Evolutionary conservation across 2,888 invertebrate species (phyloP).

Genomic region (Leistus spinibarbis): DNA sequence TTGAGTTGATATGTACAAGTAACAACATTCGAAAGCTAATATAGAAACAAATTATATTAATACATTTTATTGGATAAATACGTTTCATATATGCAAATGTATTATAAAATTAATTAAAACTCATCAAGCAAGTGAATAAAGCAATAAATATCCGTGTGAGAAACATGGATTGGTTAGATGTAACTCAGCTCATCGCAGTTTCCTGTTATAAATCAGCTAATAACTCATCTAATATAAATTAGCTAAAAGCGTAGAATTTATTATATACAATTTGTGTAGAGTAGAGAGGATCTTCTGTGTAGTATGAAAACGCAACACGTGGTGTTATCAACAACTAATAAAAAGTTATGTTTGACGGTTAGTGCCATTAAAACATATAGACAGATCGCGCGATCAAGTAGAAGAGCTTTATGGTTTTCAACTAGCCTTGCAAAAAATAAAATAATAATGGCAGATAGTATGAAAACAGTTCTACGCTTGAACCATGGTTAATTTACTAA

Average conservation of each 20-base stretch:
- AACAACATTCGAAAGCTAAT: no score
- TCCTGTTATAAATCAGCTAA: not conserved
- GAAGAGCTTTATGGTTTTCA: not conserved
- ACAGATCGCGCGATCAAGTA: not conserved
- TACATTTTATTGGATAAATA: no score
- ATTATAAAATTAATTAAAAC: not conserved
- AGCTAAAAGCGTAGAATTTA: constrained; percentile 1
- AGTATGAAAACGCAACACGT: not conserved
- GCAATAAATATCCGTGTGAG: not conserved
- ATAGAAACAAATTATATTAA: no score
- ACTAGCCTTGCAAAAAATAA: no score
- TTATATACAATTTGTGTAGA: not conserved
- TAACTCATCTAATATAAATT: not conserved
- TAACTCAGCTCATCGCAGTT: not conserved
- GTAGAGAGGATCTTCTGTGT: not conserved
- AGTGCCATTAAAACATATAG: not conserved
- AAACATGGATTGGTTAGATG: not conserved
- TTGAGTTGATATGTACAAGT: no score
- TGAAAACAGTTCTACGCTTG: no score
- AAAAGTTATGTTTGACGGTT: not conserved
- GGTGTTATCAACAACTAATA: not conserved
- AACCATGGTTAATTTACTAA: no score
- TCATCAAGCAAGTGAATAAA: not conserved
- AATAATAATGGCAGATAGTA: no score
- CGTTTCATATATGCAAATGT: not conserved